phyloP scores from a whole-genome alignment of 2,888 invertebrate species.

The Portevinia maculata region DNA sequence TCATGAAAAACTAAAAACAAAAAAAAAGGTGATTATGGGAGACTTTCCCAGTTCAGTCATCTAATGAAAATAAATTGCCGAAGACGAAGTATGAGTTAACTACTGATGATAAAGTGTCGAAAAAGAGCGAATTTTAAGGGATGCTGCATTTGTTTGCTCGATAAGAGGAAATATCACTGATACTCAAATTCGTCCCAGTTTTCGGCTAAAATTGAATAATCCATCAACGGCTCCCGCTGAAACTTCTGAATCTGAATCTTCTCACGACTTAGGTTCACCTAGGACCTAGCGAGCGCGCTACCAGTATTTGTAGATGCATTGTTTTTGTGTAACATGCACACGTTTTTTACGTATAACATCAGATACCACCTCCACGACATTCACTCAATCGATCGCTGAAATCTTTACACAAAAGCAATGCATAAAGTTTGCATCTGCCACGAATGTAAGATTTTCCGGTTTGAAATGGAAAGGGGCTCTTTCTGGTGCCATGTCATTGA shows the following conservation, averaged over 20 bases:
- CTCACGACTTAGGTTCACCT: background rate
- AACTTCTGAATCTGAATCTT: background rate
- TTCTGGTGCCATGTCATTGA: background rate
- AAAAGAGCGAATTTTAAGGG: background rate
- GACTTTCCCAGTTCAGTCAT: background rate
- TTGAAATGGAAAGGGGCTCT: slow-evolving; percentile 9
- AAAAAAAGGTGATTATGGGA: background rate
- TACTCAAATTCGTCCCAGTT: slow-evolving; percentile 7
- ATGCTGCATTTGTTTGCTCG: no score
- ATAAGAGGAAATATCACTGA: background rate
- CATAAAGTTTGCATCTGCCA: slow-evolving; percentile 30
- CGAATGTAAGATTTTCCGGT: slow-evolving; percentile 25
- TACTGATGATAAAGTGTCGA: background rate
- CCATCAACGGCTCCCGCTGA: slow-evolving; percentile 15
- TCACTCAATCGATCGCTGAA: slow-evolving; percentile 49
- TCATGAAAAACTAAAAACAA: slow-evolving; percentile 9
- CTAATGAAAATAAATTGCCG: slow-evolving; percentile 6
- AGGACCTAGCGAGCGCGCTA: slow-evolving; percentile 12
- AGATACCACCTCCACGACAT: slow-evolving; percentile 52
- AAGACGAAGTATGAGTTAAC: no score
- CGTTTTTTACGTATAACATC: slow-evolving; percentile 49
- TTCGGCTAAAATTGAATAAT: slow-evolving; percentile 48
- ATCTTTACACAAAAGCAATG: slow-evolving; percentile 49
- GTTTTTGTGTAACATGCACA: slow-evolving; percentile 42
- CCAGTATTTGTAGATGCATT: slow-evolving; percentile 23